Percentiles rank a stretch among this genome's conserved stretches.
Evolutionary conservation across 1,140 invertebrate species (phyloP).

Genomic region (Drosophila lacteicornis): DNA sequence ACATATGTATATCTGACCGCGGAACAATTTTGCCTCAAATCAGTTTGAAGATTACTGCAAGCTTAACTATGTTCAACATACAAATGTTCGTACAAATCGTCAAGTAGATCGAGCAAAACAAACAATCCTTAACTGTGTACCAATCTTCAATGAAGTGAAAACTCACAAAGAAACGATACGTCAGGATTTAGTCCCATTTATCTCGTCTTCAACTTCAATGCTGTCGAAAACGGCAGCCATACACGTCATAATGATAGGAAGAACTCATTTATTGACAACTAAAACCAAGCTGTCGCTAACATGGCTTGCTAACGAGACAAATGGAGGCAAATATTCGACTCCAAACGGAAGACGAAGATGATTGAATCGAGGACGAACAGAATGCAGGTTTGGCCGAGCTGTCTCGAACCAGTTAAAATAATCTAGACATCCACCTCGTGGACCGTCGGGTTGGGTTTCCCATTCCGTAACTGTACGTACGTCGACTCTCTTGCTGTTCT

Average conservation of each 20-base stretch:
- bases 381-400: no score
- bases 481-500: no score
- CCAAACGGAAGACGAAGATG: background rate
- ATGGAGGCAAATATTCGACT: background rate
- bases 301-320: constrained; percentile 1
- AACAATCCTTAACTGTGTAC: background rate
- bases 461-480: no score
- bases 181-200: constrained; percentile 6
- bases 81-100: no score
- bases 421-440: no score
- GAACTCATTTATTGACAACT: background rate
- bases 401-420: no score
- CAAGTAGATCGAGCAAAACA: background rate
- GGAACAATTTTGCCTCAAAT: no score
- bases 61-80: no score
- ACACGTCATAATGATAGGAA: background rate
- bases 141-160: background rate
- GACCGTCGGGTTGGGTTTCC: no score
- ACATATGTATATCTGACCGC: no score
- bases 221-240: constrained; percentile 1
- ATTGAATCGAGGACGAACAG: no score
- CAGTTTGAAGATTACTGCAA: no score
- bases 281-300: background rate
- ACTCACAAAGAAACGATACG: background rate
- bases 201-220: constrained; percentile 3